Conservation (phyloP, 1,140 invertebrate species). For the Probaryconus sp. region DNA sequence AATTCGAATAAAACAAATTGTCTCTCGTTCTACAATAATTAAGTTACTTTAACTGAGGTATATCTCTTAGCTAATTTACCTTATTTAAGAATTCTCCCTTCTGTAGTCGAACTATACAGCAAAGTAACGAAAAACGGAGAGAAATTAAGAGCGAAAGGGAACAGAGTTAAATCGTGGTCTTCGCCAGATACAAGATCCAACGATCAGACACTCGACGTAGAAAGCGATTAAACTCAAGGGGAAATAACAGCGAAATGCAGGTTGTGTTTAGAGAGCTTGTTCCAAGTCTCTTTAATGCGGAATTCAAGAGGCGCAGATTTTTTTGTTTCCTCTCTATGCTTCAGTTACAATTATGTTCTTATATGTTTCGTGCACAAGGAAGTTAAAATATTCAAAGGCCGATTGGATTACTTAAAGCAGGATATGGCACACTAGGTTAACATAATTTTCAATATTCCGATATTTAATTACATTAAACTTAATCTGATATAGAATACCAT, state of each 20-base stretch:
- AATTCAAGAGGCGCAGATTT: constrained; percentile 5
- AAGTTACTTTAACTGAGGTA: constrained; percentile 39
- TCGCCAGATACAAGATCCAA: constrained; percentile 51
- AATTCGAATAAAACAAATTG: constrained; percentile 37
- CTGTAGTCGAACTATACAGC: constrained; percentile 19
- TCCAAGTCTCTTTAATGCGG: constrained; percentile 36
- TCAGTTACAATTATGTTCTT: too few species aligned
- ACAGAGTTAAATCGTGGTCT: constrained; percentile 48
- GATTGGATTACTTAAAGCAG: too few species aligned
- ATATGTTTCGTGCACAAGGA: too few species aligned
- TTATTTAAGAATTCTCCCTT: constrained; percentile 52
- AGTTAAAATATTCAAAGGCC: too few species aligned
- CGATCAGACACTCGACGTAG: constrained; percentile 54
- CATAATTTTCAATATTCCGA: too few species aligned
- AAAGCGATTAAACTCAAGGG: constrained; percentile 53
- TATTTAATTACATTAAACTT: too few species aligned
- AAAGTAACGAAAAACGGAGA: constrained; percentile 44
- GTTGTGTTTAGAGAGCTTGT: constrained; percentile 48
- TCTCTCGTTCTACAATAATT: constrained; percentile 33
- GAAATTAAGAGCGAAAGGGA: constrained; percentile 57
- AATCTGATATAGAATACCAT: too few species aligned
- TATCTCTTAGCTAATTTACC: constrained; percentile 38
- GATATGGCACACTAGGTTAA: too few species aligned
- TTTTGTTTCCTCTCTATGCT: neutral
- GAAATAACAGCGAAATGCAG: constrained; percentile 54